Base-by-base conservation (phyloP, 1,140 invertebrate genomes). In the Copidosoma floridanum region DNA sequence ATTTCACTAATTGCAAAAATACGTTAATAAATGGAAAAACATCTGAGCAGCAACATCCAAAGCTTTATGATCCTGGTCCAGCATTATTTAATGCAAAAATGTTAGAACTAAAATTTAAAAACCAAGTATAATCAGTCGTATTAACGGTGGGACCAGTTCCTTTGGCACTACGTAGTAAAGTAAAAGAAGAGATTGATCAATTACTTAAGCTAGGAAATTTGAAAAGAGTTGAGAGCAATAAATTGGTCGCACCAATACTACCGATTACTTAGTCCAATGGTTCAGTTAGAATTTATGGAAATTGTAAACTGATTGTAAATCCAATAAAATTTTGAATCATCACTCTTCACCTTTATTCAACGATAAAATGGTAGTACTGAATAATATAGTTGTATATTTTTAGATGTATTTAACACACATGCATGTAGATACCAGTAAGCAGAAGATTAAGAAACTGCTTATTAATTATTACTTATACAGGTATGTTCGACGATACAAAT, bases 211-310 rank as follows among this genome's bases (percentile, higher is more conserved):
- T 50, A n/a, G 51, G 55, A 8, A 29, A 64, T 14, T 41, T 64
- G 26, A 11, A 32, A 57, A 47, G 48, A 14, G 57, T 63, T 8
- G 46, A 65, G 8, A 61, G 70, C 54, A 67, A 69, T 8, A 67
- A 75, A 40, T 82, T 77, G 71, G 76, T 73, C 10, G 70, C 74
- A 7, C 79, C 77, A 0, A 67, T 83, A 6, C 79, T 82, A 1
- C 66, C 71, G 6, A 71, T 80, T 1, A 62, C 73, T 27, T 79
- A 80, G 63, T n/a, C n/a, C n/a, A 63, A 76, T 57, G 69, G 71
- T 7, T 60, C 58, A 4, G 57, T 80, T 35, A 60, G 77, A 16
- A 54, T 81, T 12, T 54, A 38, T 32, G 82, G 71, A 47, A 61
- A 60, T 57, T 60, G 18, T 57, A 41, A 27, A 37, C 29, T 40